phyloP scores from a whole-genome alignment of 2,888 invertebrate genomes.

The Acanthosepion esculentum region DNA sequence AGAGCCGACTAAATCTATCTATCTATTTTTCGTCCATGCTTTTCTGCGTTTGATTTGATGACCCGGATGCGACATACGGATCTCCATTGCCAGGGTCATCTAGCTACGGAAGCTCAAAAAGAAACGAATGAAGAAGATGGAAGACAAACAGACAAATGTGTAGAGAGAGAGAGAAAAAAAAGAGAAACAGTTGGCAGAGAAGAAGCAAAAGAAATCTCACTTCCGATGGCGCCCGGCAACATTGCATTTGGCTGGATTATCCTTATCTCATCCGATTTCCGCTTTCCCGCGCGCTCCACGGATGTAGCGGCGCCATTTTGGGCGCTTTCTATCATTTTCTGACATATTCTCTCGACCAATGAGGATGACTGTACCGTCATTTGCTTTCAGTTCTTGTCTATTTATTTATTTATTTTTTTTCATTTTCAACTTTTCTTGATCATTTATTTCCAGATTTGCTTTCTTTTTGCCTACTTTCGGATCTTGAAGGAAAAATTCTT shows the following conservation, averaged over 20 bases:
- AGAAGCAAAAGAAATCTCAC: not conserved
- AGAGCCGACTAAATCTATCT: too few relatives aligned
- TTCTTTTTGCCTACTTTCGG: too few relatives aligned
- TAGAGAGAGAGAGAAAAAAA: not conserved
- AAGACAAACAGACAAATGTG: not conserved
- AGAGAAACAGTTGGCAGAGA: not conserved
- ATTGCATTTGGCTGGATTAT: conserved; percentile 21
- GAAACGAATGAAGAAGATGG: not conserved
- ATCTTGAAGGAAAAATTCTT: too few relatives aligned
- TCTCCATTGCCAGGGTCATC: not conserved
- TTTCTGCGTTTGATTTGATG: not conserved
- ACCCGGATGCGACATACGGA: not conserved
- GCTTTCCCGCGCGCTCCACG: not conserved
- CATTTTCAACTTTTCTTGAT: not conserved
- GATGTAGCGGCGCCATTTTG: conserved; percentile 20
- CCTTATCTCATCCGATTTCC: conserved; percentile 33
- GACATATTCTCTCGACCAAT: not conserved
- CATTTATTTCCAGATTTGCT: too few relatives aligned
- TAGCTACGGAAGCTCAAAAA: not conserved
- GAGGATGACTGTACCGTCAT: not conserved
- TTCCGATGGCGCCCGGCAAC: conserved; percentile 11
- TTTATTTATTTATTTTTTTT: not conserved
- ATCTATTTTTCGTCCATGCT: not conserved
- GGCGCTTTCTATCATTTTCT: not conserved
- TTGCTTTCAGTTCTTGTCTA: too few relatives aligned